Evolutionary conservation across 2,113 vertebrate species (phyloP).

Genomic region (Poecile atricapillus): DNA sequence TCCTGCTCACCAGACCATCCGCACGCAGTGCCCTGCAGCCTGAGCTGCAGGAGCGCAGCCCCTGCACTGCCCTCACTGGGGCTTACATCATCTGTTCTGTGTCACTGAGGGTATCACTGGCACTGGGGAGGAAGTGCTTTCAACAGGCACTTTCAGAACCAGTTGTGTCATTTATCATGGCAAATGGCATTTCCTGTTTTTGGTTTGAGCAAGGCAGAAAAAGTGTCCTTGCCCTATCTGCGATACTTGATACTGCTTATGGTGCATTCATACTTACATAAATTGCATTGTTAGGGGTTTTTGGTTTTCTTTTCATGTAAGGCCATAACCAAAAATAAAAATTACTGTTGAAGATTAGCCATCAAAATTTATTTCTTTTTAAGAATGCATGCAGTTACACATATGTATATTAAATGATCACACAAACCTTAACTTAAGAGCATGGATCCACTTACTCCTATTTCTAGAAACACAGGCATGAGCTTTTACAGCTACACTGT

Average conservation of each 20-base stretch:
- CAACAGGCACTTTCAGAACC: constrained; percentile 23
- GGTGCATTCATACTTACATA: neutral
- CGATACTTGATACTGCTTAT: neutral
- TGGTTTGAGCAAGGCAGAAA: neutral
- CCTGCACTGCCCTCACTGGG: neutral
- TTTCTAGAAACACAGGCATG: neutral
- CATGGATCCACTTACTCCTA: neutral
- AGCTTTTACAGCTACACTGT: neutral
- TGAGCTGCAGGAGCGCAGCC: neutral
- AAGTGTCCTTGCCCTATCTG: neutral
- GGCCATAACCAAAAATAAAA: neutral
- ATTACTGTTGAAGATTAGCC: neutral
- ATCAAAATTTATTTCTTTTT: neutral
- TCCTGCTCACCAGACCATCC: neutral
- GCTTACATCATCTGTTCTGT: constrained; percentile 6
- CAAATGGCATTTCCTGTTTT: constrained; percentile 37
- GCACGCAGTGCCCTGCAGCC: neutral
- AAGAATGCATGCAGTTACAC: neutral
- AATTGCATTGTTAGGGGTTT: neutral
- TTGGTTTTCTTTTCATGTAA: neutral
- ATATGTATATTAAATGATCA: neutral
- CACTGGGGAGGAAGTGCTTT: constrained; percentile 31
- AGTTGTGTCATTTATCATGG: constrained; percentile 45
- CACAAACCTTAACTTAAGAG: neutral
- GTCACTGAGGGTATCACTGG: neutral